These are phyloP conservation scores for Sinelater perroti DNA, from an alignment of 2,888 invertebrate species.

Conservation along the genomic window DNA sequence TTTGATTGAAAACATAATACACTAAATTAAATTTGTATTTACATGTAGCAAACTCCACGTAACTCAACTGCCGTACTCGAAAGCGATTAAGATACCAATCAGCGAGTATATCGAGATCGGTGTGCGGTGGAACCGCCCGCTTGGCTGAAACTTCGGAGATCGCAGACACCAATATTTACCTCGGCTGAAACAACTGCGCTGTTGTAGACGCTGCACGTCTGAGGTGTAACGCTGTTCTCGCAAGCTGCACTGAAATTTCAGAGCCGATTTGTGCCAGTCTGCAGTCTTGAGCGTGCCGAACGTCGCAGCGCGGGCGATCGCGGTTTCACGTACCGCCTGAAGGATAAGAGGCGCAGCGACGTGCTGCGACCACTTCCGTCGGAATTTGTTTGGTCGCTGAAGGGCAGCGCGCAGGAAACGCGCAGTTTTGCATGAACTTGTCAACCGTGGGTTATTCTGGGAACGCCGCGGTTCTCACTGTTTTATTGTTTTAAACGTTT, in stretches of 20 bases:
- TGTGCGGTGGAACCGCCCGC: neutral
- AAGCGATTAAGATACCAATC: too few species aligned
- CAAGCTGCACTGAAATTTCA: slow-evolving; percentile 20
- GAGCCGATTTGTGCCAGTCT: slow-evolving; percentile 13
- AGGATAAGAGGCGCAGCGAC: neutral
- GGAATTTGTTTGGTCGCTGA: neutral
- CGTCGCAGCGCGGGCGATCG: neutral
- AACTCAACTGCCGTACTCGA: too few species aligned
- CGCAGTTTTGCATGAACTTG: slow-evolving; percentile 5
- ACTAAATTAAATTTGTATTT: too few species aligned
- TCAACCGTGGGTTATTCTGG: slow-evolving; percentile 7
- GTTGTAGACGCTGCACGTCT: slow-evolving; percentile 19
- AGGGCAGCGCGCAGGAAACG: too few species aligned
- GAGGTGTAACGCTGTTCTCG: slow-evolving; percentile 9
- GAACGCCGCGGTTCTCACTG: slow-evolving; percentile 1
- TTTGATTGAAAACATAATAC: too few species aligned
- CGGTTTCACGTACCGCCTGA: neutral
- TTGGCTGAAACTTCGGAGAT: slow-evolving; percentile 4
- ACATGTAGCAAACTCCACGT: too few species aligned
- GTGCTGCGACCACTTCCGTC: slow-evolving; percentile 18
- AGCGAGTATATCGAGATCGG: too few species aligned
- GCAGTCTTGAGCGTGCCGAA: slow-evolving; percentile 5
- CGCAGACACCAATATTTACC: slow-evolving; percentile 17
- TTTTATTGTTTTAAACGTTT: slow-evolving; percentile 6
- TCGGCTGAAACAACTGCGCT: slow-evolving; percentile 5